These are phyloP conservation scores for Caenorhabditis becei DNA, from an alignment of 2,888 invertebrate species.

Conservation along the genomic window DNA sequence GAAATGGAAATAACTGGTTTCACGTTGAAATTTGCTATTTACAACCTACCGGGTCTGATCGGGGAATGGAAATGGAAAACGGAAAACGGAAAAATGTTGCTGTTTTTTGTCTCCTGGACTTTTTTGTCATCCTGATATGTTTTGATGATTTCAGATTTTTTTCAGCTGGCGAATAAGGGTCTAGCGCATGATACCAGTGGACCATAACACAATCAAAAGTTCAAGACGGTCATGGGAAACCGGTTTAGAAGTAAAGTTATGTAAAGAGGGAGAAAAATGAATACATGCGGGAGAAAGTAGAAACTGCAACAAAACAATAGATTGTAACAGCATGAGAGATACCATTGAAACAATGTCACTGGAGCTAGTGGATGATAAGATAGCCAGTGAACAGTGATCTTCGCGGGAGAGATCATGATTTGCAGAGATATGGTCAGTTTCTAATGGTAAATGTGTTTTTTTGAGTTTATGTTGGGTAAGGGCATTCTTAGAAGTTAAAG, in stretches of 20 bases:
- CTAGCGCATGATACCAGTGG: not conserved
- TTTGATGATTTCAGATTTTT: slow-evolving; percentile 6
- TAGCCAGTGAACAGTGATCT: not conserved
- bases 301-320: not conserved
- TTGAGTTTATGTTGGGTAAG: too few relatives aligned
- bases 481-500: too few relatives aligned
- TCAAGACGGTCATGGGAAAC: not conserved
- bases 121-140: not conserved
- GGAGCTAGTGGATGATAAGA: not conserved
- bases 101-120: not conserved
- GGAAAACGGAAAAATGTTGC: not conserved
- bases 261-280: not conserved
- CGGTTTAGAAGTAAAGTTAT: not conserved
- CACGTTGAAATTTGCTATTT: too few relatives aligned
- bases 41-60: too few relatives aligned
- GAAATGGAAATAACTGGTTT: not conserved
- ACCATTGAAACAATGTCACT: not conserved
- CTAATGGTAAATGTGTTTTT: too few relatives aligned
- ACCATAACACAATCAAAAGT: not conserved
- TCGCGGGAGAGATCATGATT: not conserved
- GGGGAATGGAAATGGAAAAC: too few relatives aligned
- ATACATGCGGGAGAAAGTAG: not conserved
- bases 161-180: too few relatives aligned
- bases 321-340: not conserved
- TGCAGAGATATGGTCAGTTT: not conserved